Evolutionary conservation across 2,797 vertebrate genomes (phyloP).

Genomic region (Hyperoplus immaculatus): DNA sequence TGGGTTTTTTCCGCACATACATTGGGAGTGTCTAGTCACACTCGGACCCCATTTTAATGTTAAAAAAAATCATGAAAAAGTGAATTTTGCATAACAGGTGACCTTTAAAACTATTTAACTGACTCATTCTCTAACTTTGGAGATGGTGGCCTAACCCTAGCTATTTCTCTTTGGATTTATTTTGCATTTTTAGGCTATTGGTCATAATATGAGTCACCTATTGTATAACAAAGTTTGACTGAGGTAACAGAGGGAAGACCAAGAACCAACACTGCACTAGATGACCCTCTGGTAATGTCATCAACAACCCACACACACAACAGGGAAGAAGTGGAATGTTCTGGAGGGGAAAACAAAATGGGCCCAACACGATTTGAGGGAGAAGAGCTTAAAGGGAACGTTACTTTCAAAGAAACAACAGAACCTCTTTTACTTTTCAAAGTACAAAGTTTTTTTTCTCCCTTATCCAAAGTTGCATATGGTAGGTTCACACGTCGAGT

Average conservation of each 20-base stretch:
- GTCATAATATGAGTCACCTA: conserved; percentile 29
- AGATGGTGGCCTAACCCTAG: not conserved
- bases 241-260: conserved; percentile 13
- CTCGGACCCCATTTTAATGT: too few relatives aligned
- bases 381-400: conserved; percentile 15
- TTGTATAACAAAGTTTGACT: conserved; percentile 22
- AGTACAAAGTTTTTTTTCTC: too few relatives aligned
- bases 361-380: conserved; percentile 25
- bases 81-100: not conserved
- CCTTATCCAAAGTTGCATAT: not conserved
- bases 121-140: not conserved
- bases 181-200: not conserved
- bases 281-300: conserved; percentile 28
- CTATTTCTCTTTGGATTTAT: not conserved
- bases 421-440: not conserved
- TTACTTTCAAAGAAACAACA: conserved; percentile 1
- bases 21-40: too few relatives aligned
- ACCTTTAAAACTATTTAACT: not conserved
- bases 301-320: conserved; percentile 23
- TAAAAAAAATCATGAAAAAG: too few relatives aligned
- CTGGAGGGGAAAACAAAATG: conserved; percentile 18
- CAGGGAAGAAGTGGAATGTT: conserved; percentile 12
- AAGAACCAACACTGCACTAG: not conserved
- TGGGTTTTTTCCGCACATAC: too few relatives aligned
- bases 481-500: too few relatives aligned